Evolutionary conservation across 2,797 vertebrate species (phyloP).

Genomic region (Scarus forsteni): DNA sequence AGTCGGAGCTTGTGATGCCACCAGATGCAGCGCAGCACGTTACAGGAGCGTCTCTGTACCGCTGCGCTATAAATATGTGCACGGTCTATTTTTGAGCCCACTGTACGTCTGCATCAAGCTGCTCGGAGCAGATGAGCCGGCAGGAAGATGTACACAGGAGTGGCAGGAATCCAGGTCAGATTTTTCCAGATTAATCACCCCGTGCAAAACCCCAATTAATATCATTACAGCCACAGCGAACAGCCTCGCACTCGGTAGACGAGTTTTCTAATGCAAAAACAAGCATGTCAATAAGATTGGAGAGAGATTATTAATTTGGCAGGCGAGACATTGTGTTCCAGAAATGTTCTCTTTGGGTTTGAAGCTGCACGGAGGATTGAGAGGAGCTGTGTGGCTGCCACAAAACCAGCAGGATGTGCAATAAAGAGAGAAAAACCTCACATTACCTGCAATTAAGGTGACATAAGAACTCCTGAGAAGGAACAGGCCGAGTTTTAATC

Average conservation of each 20-base stretch:
- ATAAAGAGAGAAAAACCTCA: neutral
- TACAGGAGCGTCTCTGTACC: neutral
- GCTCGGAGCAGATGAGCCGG: neutral
- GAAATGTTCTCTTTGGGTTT: neutral
- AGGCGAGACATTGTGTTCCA: neutral
- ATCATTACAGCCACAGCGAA: neutral
- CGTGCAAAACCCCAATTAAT: neutral
- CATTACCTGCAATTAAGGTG: too few species aligned
- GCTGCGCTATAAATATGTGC: neutral
- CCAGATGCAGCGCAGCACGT: conserved; percentile 2
- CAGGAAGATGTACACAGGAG: neutral
- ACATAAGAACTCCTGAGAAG: too few species aligned
- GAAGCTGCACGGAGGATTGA: neutral
- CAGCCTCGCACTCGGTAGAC: neutral
- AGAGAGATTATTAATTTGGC: neutral
- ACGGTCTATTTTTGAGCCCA: neutral
- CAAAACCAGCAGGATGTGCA: neutral
- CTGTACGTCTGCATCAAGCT: conserved; percentile 3
- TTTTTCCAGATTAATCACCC: neutral
- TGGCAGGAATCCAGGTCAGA: conserved; percentile 4
- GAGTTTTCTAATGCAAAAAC: neutral
- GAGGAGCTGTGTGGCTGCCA: neutral
- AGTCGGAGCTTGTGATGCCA: neutral
- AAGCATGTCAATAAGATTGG: neutral
- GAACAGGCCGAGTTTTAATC: too few species aligned